Conservation (phyloP, 2,888 invertebrate genomes). For the Hyalella azteca region DNA sequence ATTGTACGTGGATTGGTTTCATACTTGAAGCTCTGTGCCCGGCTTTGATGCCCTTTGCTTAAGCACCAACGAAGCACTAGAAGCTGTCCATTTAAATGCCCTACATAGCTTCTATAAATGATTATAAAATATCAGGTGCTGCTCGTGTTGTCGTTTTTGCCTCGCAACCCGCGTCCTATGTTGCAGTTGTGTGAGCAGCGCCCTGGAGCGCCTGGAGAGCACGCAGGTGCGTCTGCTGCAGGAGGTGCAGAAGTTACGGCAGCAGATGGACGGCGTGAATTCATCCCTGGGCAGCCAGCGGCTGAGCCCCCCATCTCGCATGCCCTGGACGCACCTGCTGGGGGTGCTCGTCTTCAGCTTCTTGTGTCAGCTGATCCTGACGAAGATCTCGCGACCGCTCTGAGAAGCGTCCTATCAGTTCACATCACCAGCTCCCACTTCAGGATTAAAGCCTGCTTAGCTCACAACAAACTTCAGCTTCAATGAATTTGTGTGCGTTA, state of each 20-base stretch:
- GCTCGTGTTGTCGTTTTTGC: not conserved
- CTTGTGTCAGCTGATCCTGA: not conserved
- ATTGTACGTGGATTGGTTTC: not conserved
- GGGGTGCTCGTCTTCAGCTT: not conserved
- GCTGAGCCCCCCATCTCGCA: not conserved
- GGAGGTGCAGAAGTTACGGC: constrained; percentile 13
- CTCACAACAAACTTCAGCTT: not conserved
- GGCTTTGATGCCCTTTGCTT: not conserved
- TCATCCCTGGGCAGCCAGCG: not conserved
- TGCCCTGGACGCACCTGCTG: not conserved
- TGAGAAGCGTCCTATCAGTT: not conserved
- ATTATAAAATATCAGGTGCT: not conserved
- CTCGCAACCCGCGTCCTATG: not conserved
- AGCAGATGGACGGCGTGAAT: constrained; percentile 3
- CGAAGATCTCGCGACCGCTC: not conserved
- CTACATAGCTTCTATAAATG: not conserved
- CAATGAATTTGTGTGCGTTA: no score
- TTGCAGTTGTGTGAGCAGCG: constrained; percentile 13
- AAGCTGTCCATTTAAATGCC: not conserved
- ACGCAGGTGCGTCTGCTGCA: constrained; percentile 7
- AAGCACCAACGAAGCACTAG: not conserved
- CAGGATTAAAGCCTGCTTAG: not conserved
- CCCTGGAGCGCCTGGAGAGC: constrained; percentile 17
- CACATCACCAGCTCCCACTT: not conserved
- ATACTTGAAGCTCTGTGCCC: not conserved